phyloP scores from a whole-genome alignment of 2,888 invertebrate genomes.

The Tortrix viridana region DNA sequence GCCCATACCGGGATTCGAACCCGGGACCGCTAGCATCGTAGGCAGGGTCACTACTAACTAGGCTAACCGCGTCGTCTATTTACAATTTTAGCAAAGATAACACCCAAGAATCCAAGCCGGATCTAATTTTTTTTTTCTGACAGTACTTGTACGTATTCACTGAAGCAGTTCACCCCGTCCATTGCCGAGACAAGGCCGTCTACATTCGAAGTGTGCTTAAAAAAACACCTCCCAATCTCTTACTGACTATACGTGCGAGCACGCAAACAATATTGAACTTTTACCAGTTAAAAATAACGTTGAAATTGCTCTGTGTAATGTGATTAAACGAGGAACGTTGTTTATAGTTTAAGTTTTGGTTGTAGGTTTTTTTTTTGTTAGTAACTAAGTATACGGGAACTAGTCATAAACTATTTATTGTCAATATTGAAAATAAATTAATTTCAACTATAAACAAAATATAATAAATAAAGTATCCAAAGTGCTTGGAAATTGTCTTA shows the following conservation, averaged over 20 bases:
- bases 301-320: neutral
- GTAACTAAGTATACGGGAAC: too few relatives aligned
- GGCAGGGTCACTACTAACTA: too few relatives aligned
- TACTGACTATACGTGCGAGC: slow-evolving; percentile 17
- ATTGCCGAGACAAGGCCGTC: slow-evolving; percentile 29
- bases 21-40: too few relatives aligned
- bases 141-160: neutral
- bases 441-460: too few relatives aligned
- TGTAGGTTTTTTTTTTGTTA: slow-evolving; percentile 2
- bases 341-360: slow-evolving; percentile 21
- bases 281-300: neutral
- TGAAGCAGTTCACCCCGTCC: slow-evolving; percentile 33
- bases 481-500: too few relatives aligned
- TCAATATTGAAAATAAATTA: too few relatives aligned
- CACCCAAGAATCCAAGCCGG: neutral
- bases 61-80: too few relatives aligned
- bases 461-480: too few relatives aligned
- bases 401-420: too few relatives aligned
- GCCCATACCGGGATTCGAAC: too few relatives aligned
- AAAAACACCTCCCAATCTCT: slow-evolving; percentile 33
- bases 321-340: slow-evolving; percentile 11
- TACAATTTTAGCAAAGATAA: too few relatives aligned
- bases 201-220: slow-evolving; percentile 28
- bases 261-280: slow-evolving; percentile 1
- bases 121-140: slow-evolving; percentile 25